Conservation (phyloP, 35 echinoderm and acorn worm genomes). For the Heliocidaris tuberculata region DNA sequence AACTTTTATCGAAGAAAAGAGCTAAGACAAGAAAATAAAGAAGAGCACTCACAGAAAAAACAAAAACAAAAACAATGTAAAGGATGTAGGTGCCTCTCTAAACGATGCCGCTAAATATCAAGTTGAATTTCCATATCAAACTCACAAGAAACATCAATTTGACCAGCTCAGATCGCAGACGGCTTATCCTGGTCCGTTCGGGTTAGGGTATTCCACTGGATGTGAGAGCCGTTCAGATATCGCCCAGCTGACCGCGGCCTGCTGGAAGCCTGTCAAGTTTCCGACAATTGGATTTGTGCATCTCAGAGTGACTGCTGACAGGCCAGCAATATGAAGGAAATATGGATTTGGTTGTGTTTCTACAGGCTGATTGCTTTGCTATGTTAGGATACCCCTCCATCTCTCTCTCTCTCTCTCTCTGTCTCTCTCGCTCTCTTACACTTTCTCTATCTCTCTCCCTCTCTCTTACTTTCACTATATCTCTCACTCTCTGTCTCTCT, state of each 20-base stretch:
- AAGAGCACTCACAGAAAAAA: not conserved
- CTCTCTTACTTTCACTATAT: not conserved
- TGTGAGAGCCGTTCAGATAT: not conserved
- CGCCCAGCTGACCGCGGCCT: not conserved
- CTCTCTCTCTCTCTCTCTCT: not conserved
- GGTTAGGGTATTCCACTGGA: not conserved
- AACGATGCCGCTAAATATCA: not conserved
- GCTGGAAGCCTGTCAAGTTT: not conserved
- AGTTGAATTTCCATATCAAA: constrained; percentile 18
- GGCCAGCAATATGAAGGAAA: not conserved
- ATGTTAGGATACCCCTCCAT: not conserved
- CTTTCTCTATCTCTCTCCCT: not conserved
- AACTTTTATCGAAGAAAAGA: not conserved
- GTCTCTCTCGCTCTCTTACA: not conserved
- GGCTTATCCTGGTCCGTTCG: not conserved
- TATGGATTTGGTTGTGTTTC: not conserved
- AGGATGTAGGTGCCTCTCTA: not conserved
- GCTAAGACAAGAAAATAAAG: not conserved
- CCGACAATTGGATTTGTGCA: constrained; percentile 16
- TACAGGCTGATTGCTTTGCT: not conserved
- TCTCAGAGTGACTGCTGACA: not conserved
- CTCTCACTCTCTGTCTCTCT: not conserved
- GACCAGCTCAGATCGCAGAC: not conserved
- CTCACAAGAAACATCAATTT: not conserved
- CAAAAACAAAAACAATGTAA: not conserved